phyloP scores from a whole-genome alignment of 2,113 vertebrate genomes.

The Pholis gunnellus region DNA sequence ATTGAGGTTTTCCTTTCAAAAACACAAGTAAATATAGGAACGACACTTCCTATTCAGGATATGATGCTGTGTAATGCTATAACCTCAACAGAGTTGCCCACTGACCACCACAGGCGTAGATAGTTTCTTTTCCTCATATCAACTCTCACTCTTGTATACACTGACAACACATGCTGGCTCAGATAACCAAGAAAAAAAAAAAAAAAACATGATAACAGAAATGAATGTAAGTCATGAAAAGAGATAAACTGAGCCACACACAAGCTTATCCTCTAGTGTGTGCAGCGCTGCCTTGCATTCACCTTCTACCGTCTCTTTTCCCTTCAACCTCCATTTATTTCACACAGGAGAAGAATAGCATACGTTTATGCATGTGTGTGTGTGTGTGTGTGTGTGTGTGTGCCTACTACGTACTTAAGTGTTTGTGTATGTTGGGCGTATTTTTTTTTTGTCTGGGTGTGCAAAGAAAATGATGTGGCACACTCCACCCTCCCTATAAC shows the following conservation, averaged over 20 bases:
- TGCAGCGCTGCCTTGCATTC: slow-evolving; percentile 53
- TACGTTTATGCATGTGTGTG: slow-evolving; percentile 26
- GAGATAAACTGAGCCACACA: slow-evolving; percentile 77
- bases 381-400: slow-evolving; percentile 15
- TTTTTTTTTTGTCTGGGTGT: slow-evolving; percentile 33
- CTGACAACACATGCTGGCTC: slow-evolving; percentile 74
- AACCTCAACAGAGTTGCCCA: slow-evolving; percentile 66
- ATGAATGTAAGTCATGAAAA: slow-evolving; percentile 79
- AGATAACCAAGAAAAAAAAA: slow-evolving; percentile 73
- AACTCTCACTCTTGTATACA: slow-evolving; percentile 77
- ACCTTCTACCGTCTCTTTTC: slow-evolving; percentile 50
- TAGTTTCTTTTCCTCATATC: slow-evolving; percentile 72
- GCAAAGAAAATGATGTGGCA: slow-evolving; percentile 61
- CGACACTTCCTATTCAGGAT: slow-evolving; percentile 73
- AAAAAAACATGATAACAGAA: slow-evolving; percentile 79
- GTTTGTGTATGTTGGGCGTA: not conserved
- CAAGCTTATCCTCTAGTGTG: slow-evolving; percentile 71
- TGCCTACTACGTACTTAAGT: not conserved
- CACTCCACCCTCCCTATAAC: slow-evolving; percentile 70
- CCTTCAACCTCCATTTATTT: slow-evolving; percentile 63
- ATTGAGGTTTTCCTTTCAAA: slow-evolving; percentile 83
- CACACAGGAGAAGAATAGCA: slow-evolving; percentile 55
- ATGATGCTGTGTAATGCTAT: slow-evolving; percentile 61
- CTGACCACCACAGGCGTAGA: slow-evolving; percentile 67
- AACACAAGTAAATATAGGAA: slow-evolving; percentile 79